phyloP scores from a whole-genome alignment of 2,113 vertebrate genomes.

The Stigmatopora argus region DNA sequence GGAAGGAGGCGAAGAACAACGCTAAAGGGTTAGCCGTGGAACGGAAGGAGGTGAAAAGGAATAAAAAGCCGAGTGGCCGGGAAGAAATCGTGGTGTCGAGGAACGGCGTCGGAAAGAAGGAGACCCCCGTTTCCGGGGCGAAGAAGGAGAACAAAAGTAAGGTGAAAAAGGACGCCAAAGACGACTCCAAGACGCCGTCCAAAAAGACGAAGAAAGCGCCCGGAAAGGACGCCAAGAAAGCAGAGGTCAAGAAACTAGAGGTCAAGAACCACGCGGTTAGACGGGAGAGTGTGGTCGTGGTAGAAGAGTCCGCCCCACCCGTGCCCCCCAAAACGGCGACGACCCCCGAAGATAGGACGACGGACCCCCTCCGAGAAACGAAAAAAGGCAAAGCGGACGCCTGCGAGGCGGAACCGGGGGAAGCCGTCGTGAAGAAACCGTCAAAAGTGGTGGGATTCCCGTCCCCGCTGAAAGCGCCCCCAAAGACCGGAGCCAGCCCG shows the following conservation, averaged over 20 bases:
- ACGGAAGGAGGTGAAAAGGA: slow-evolving; percentile 62
- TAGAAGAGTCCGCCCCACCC: slow-evolving; percentile 12
- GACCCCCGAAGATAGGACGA: slow-evolving; percentile 70
- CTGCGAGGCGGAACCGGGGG: no score
- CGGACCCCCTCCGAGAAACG: slow-evolving; percentile 43
- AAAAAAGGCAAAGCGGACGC: slow-evolving; percentile 6
- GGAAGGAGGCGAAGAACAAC: slow-evolving; percentile 71
- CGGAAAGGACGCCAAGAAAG: slow-evolving; percentile 52
- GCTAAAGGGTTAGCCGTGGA: slow-evolving; percentile 55
- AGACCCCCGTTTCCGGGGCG: slow-evolving; percentile 46
- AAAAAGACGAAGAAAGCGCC: slow-evolving; percentile 55
- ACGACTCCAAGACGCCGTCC: slow-evolving; percentile 68
- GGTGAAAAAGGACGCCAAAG: slow-evolving; percentile 70
- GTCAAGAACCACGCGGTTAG: slow-evolving; percentile 30
- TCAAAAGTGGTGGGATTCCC: slow-evolving; percentile 64
- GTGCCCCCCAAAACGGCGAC: slow-evolving; percentile 64
- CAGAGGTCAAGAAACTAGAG: slow-evolving; percentile 30
- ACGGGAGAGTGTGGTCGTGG: neutral
- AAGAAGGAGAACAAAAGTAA: slow-evolving; percentile 77
- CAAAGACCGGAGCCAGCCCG: slow-evolving; percentile 69
- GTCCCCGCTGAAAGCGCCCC: slow-evolving; percentile 66
- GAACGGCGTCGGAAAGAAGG: slow-evolving; percentile 58
- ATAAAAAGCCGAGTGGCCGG: slow-evolving; percentile 66
- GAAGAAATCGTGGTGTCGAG: slow-evolving; percentile 54
- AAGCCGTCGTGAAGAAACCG: slow-evolving; percentile 59